A percentile compares a stretch with the other conserved stretches of the same genome.
These are phyloP conservation scores for Hermetia illucens DNA, from an alignment of 1,140 invertebrate species.

Conservation along the genomic window DNA sequence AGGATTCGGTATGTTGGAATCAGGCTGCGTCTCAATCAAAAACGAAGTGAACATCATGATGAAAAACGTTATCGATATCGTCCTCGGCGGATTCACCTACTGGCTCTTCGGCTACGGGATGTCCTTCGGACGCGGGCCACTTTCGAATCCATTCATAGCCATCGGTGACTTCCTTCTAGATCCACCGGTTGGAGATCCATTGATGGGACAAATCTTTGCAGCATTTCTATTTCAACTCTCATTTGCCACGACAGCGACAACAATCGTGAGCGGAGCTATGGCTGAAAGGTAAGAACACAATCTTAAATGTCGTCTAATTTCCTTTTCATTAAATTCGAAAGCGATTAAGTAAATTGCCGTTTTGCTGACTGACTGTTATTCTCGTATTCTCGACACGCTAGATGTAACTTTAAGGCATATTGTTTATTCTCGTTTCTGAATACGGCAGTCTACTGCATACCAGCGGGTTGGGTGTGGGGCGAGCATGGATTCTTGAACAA, in stretches of 20 bases:
- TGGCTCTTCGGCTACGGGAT: slow-evolving; percentile 91
- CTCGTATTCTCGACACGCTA: slow-evolving; percentile 18
- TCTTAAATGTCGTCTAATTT: not conserved
- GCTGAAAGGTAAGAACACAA: slow-evolving; percentile 53
- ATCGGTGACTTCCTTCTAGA: slow-evolving; percentile 58
- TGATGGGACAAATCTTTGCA: slow-evolving; percentile 65
- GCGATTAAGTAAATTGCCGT: not conserved
- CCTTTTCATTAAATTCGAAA: not conserved
- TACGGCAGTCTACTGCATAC: slow-evolving; percentile 81
- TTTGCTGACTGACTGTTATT: too few relatives aligned
- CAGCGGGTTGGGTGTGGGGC: slow-evolving; percentile 61
- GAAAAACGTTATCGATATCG: slow-evolving; percentile 88
- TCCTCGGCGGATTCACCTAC: slow-evolving; percentile 76
- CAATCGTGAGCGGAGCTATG: slow-evolving; percentile 83
- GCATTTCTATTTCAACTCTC: slow-evolving; percentile 79
- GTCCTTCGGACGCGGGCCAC: slow-evolving; percentile 62
- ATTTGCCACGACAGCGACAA: slow-evolving; percentile 82
- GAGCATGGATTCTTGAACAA: slow-evolving; percentile 70
- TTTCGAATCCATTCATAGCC: slow-evolving; percentile 59
- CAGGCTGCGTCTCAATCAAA: slow-evolving; percentile 81
- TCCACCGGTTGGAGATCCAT: slow-evolving; percentile 44
- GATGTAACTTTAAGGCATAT: slow-evolving; percentile 81
- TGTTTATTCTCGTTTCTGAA: slow-evolving; percentile 82
- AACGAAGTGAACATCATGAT: slow-evolving; percentile 97
- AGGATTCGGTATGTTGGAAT: slow-evolving; percentile 87